These are phyloP conservation scores for Calliopum simillimum DNA, from an alignment of 2,888 invertebrate species.

Conservation along the genomic window DNA sequence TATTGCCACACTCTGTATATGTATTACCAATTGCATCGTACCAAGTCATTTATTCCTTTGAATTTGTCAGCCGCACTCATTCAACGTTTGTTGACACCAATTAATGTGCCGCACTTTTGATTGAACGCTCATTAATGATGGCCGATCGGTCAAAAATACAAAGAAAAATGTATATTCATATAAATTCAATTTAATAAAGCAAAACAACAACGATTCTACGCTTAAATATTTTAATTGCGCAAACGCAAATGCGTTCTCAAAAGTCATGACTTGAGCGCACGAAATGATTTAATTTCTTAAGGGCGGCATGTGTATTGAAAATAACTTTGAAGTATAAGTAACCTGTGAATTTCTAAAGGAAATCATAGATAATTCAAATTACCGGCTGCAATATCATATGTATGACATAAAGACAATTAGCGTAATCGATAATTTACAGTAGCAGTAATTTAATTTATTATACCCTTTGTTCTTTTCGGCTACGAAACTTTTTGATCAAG, in stretches of 20 bases:
- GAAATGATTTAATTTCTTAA: constrained; percentile 1
- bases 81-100: constrained; percentile 38
- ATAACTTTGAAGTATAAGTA: no score
- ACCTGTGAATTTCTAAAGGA: no score
- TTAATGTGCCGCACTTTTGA: constrained; percentile 18
- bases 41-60: constrained; percentile 16
- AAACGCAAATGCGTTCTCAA: constrained; percentile 40
- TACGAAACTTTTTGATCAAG: no score
- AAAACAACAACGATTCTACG: constrained; percentile 41
- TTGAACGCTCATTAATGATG: constrained; percentile 18
- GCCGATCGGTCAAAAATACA: neutral
- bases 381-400: neutral
- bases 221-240: constrained; percentile 55
- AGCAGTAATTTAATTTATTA: constrained; percentile 3
- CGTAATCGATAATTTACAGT: constrained; percentile 26
- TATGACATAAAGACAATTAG: constrained; percentile 30
- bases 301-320: neutral
- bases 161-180: no score
- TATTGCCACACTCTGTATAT: neutral
- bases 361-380: no score
- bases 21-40: constrained; percentile 39
- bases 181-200: constrained; percentile 11
- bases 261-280: no score
- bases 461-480: no score
- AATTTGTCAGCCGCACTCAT: constrained; percentile 22